phyloP scores from a whole-genome alignment of 1,140 invertebrate genomes.

The Harpegnathos saltator region DNA sequence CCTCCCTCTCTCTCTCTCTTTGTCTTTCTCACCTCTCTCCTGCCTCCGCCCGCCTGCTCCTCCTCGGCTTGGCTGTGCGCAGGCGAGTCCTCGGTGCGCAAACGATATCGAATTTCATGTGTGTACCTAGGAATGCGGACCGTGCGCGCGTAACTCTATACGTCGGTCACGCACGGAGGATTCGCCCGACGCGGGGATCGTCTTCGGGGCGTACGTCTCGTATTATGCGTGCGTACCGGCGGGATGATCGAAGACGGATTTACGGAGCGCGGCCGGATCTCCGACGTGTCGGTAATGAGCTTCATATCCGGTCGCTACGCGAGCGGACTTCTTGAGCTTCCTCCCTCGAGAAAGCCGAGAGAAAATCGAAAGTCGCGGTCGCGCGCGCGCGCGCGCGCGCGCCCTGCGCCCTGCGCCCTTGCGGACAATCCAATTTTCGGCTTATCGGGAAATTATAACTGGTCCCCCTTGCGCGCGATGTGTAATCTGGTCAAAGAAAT shows the following conservation, averaged over 20 bases:
- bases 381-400: too few relatives aligned
- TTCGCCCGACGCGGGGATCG: constrained; percentile 40
- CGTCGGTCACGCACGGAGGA: constrained; percentile 78
- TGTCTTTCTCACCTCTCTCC: too few relatives aligned
- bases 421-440: background rate
- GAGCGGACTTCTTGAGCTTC: constrained; percentile 23
- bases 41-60: too few relatives aligned
- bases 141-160: constrained; percentile 79
- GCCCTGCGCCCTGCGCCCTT: too few relatives aligned
- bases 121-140: constrained; percentile 77
- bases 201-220: constrained; percentile 12
- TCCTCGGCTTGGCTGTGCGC: too few relatives aligned
- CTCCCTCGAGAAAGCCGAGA: constrained; percentile 2
- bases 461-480: too few relatives aligned
- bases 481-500: too few relatives aligned
- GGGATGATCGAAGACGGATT: constrained; percentile 55
- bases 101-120: constrained; percentile 82
- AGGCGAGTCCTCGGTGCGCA: constrained; percentile 38
- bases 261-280: constrained; percentile 25
- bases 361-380: constrained; percentile 23
- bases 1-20: too few relatives aligned
- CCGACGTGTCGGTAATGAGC: constrained; percentile 40
- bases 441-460: background rate
- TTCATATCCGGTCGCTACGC: constrained; percentile 52
- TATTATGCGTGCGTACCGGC: constrained; percentile 51